Evolutionary conservation across 2,797 vertebrate genomes (phyloP).

Genomic region (Discoglossus pictus): DNA sequence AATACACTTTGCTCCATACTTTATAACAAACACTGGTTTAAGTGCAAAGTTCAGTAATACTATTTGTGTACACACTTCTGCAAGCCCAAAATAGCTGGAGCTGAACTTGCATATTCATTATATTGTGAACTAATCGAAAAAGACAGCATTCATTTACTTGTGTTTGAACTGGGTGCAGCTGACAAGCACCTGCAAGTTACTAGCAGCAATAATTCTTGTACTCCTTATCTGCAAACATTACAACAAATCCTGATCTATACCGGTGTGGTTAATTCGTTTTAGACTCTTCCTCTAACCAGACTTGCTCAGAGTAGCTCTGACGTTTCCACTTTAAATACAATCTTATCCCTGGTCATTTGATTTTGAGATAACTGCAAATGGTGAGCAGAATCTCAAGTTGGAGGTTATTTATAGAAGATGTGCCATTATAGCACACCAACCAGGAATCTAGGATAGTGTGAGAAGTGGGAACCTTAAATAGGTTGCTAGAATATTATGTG

Average conservation of each 20-base stretch:
- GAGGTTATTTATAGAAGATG: conserved; percentile 7
- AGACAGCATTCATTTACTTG: not conserved
- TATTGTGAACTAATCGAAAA: not conserved
- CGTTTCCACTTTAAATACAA: conserved; percentile 5
- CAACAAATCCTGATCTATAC: not conserved
- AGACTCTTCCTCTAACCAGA: conserved; percentile 14
- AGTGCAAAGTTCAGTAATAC: too few species aligned
- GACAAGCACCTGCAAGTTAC: too few species aligned
- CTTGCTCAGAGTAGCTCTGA: conserved; percentile 5
- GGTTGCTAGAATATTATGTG: too few species aligned
- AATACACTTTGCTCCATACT: too few species aligned
- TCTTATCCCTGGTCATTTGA: conserved; percentile 4
- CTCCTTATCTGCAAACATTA: too few species aligned
- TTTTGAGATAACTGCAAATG: conserved; percentile 8
- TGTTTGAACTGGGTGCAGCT: not conserved
- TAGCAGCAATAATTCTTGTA: too few species aligned
- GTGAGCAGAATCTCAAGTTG: conserved; percentile 2
- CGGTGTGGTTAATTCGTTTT: too few species aligned
- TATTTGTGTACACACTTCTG: too few species aligned
- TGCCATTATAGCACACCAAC: not conserved
- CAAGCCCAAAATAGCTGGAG: too few species aligned
- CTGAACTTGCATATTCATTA: too few species aligned
- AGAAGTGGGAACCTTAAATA: not conserved
- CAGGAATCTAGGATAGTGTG: not conserved
- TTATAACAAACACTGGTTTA: too few species aligned